Percentiles rank a stretch among this genome's conserved stretches.
Evolutionary conservation across 2,113 vertebrate species (phyloP).

Genomic region (Calonectris borealis): DNA sequence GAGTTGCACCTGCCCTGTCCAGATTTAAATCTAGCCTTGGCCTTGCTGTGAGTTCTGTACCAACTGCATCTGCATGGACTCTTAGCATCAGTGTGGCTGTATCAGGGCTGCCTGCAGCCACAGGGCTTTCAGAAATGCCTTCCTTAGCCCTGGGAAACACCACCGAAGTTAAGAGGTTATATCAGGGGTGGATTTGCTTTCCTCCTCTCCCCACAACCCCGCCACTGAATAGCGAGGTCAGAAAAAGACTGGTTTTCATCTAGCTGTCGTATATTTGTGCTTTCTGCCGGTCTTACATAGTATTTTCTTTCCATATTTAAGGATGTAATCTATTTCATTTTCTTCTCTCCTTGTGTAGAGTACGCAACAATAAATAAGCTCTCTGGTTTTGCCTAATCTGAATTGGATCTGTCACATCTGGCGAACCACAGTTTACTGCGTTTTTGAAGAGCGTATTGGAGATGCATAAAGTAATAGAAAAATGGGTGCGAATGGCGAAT

Average conservation of each 20-base stretch:
- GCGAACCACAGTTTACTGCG: background rate
- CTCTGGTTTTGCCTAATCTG: background rate
- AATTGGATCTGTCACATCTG: background rate
- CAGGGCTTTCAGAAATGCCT: background rate
- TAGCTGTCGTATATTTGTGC: background rate
- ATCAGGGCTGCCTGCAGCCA: background rate
- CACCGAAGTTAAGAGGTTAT: background rate
- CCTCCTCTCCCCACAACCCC: fast-evolving
- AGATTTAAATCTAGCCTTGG: background rate
- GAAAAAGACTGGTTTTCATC: background rate
- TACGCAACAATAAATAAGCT: background rate
- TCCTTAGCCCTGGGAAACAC: background rate
- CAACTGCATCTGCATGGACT: background rate
- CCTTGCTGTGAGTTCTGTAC: background rate
- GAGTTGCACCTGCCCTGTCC: background rate
- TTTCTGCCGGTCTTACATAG: background rate
- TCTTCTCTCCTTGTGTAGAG: background rate
- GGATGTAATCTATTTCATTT: background rate
- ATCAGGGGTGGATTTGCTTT: background rate
- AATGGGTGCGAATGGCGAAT: background rate
- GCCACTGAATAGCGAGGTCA: fast-evolving
- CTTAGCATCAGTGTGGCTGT: background rate
- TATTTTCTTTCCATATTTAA: background rate
- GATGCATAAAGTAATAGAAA: background rate
- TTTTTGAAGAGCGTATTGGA: background rate